Conservation (phyloP, 2,113 vertebrate species). For the Catharus minimus region DNA sequence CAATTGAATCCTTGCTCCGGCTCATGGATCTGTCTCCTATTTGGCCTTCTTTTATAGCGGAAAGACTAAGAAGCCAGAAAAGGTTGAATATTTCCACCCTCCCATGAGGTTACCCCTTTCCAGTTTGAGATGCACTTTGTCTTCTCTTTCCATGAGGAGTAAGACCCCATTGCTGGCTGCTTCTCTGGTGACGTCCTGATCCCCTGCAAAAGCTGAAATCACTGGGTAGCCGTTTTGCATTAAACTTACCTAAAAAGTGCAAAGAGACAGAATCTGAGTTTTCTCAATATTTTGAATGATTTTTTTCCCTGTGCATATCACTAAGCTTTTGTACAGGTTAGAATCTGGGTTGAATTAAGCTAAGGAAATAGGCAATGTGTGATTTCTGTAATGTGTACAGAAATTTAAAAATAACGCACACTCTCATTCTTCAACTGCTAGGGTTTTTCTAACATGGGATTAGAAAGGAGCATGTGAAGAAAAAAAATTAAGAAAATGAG, state of each 20-base stretch:
- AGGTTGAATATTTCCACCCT: conserved; percentile 99
- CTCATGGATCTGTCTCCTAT: conserved; percentile 15
- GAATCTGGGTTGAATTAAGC: neutral
- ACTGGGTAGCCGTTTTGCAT: conserved; percentile 98
- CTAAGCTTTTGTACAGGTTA: neutral
- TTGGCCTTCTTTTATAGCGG: conserved; percentile 85
- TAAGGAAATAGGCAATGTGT: neutral
- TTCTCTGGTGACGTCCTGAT: conserved; percentile 98
- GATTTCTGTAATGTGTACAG: neutral
- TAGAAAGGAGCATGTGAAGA: neutral
- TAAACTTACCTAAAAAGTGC: conserved; percentile 88
- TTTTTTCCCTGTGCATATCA: neutral
- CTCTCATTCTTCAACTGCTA: neutral
- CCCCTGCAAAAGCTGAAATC: conserved; percentile 97
- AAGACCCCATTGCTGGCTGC: conserved; percentile 98
- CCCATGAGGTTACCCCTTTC: conserved; percentile 98
- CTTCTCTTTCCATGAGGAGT: conserved; percentile 95
- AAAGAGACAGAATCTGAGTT: conserved; percentile 57
- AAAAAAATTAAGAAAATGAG: neutral
- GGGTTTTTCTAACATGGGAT: neutral
- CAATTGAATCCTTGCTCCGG: conserved; percentile 65
- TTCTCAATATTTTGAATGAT: neutral
- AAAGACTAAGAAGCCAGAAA: conserved; percentile 99
- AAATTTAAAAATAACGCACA: neutral
- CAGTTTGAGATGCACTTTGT: conserved; percentile 97